Base-by-base conservation (phyloP, 2,888 invertebrate species). In the Torymus tubicola region DNA sequence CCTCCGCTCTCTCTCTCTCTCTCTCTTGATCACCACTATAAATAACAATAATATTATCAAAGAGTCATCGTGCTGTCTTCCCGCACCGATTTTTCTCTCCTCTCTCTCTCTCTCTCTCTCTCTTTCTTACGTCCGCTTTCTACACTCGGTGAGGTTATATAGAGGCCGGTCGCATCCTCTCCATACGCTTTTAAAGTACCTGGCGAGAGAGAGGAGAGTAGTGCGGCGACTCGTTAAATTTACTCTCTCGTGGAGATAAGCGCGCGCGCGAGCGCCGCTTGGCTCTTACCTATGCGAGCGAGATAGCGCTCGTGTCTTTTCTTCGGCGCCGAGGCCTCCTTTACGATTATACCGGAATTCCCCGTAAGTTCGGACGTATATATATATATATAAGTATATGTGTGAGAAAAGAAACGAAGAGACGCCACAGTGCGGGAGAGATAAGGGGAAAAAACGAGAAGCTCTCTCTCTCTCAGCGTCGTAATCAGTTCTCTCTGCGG, bases 1-100 rank as follows among this genome's bases (percentile, higher is more conserved):
- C 61, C 75, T 31, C 31, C 3, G 4, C n/a, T n/a, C 31, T 31
- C 31, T 24, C 3, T 3, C 24, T 31, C 31, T 31, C 4, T 31
- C 3, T 31, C 58, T 50, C 21, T 73, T 78, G 81, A 81, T 81
- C 74, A 74, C 78, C 74, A 50, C 18, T 70, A 78, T 81, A 81
- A 78, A 81, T 81, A 78, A 75, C 81, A 78, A 78, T 81, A 81
- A 81, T 57, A 81, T 78, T 81, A 81, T 81, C 77, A 78, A 71
- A 42, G 74, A 50, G 60, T 75, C 74, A 31, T 75, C 79, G 61
- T 53, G 57, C 64, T 64, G 53, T 61, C 65, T 24, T n/a, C 52
- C 14, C 12, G 57, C 16, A 58, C 64, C 63, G 75, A 80, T 71
- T 72, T 80, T 76, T 80, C 76, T 70, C 24, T n/a, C n/a, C n/a